Evolutionary conservation across 2,113 vertebrate species (phyloP).

Genomic region (Caloenas nicobarica): DNA sequence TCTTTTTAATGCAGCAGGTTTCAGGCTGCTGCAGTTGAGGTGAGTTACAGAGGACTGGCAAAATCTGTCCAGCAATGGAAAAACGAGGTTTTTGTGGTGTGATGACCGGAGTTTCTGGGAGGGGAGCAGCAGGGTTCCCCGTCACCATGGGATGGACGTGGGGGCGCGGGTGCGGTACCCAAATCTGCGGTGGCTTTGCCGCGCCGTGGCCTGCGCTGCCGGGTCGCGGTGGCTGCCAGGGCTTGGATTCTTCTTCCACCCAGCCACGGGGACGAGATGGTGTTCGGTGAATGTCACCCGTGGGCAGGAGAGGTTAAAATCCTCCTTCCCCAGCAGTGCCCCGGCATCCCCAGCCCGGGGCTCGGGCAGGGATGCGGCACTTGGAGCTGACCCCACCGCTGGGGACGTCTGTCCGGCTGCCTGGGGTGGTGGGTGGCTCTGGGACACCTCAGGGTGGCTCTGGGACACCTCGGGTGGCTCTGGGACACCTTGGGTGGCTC

Average conservation of each 20-base stretch:
- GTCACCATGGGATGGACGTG: accelerated
- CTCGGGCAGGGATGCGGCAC: no score
- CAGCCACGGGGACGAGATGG: background rate
- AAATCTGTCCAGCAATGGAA: accelerated
- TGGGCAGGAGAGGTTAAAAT: accelerated
- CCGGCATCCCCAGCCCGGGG: background rate
- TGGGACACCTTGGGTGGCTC: no score
- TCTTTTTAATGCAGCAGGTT: background rate
- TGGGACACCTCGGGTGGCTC: no score
- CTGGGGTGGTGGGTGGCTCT: no score
- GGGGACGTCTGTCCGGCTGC: no score
- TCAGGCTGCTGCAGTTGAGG: background rate
- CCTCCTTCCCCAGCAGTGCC: accelerated
- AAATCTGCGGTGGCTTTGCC: background rate
- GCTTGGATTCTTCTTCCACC: background rate
- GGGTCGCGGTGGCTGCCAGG: background rate
- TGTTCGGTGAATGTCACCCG: accelerated
- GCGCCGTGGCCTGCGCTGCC: no score
- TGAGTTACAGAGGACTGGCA: background rate
- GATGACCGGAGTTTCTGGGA: accelerated
- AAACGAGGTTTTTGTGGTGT: accelerated
- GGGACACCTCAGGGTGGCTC: no score
- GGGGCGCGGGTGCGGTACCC: background rate
- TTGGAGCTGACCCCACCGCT: no score
- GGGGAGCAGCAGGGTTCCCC: background rate